phyloP scores from a whole-genome alignment of 2,113 vertebrate genomes.

The Nerophis ophidion region DNA sequence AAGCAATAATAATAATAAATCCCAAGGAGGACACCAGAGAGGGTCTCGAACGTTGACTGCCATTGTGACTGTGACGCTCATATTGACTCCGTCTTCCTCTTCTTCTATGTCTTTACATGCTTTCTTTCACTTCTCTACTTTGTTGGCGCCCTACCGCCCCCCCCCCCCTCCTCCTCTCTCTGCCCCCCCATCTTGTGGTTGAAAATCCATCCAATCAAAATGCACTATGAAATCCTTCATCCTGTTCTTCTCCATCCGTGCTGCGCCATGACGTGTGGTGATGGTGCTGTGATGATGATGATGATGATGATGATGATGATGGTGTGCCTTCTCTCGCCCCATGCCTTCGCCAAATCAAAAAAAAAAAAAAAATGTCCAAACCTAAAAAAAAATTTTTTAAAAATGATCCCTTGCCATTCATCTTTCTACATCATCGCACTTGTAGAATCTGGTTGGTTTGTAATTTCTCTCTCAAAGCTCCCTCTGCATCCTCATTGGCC shows the following conservation, averaged over 20 bases:
- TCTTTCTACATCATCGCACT: slow-evolving; percentile 83
- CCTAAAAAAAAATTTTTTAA: slow-evolving; percentile 17
- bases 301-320: too few species aligned
- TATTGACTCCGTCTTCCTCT: slow-evolving; percentile 85
- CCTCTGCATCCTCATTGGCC: slow-evolving; percentile 79
- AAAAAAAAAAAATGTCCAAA: slow-evolving; percentile 38
- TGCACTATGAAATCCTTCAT: slow-evolving; percentile 90
- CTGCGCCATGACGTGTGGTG: slow-evolving; percentile 72
- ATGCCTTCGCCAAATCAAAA: slow-evolving; percentile 25
- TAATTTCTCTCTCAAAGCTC: slow-evolving; percentile 80
- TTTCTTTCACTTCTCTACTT: slow-evolving; percentile 84
- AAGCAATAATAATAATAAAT: too few species aligned
- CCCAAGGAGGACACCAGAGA: slow-evolving; percentile 10
- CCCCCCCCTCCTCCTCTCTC: slow-evolving; percentile 30
- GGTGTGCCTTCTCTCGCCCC: slow-evolving; percentile 59
- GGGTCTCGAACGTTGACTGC: slow-evolving; percentile 24
- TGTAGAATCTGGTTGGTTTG: slow-evolving; percentile 92
- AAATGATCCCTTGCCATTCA: slow-evolving; percentile 64
- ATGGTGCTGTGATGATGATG: slow-evolving; percentile 32
- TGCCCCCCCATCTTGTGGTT: slow-evolving; percentile 53
- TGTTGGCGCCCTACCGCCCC: slow-evolving; percentile 67
- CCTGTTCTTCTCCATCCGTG: slow-evolving; percentile 80
- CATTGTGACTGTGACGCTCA: slow-evolving; percentile 43
- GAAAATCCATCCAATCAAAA: slow-evolving; percentile 90
- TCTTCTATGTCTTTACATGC: slow-evolving; percentile 87